A percentile compares a stretch with the other conserved stretches of the same genome.
Conservation (phyloP, 2,113 vertebrate genomes). For the Prunella fulvescens region DNA sequence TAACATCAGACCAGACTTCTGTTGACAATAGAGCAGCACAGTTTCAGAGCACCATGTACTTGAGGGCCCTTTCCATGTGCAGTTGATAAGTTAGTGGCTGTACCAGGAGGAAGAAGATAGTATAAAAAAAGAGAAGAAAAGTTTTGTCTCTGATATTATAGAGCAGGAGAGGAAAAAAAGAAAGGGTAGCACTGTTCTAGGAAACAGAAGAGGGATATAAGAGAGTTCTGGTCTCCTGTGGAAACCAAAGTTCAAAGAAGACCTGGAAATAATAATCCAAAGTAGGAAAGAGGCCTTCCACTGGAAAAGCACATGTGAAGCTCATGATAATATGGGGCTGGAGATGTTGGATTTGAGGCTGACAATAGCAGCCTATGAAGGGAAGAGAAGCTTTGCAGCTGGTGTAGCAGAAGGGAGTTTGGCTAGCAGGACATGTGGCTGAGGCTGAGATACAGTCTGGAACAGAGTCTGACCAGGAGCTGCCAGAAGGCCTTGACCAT, state of each 20-base stretch:
- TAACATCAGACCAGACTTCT: not conserved
- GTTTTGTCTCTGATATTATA: not conserved
- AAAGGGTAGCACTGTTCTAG: not conserved
- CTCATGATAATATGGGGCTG: not conserved
- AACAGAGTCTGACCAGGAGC: not conserved
- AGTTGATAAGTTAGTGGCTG: not conserved
- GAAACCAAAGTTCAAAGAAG: not conserved
- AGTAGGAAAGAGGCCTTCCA: not conserved
- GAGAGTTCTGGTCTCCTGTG: not conserved
- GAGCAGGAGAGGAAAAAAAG: not conserved
- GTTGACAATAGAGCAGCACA: not conserved
- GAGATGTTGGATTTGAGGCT: not conserved
- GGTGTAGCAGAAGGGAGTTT: not conserved
- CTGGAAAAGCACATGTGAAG: not conserved
- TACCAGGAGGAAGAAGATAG: not conserved
- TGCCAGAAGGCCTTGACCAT: not conserved
- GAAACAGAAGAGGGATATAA: not conserved
- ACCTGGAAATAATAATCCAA: not conserved
- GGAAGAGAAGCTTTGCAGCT: not conserved
- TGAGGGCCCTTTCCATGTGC: not conserved
- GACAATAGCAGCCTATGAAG: not conserved
- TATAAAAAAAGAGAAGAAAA: not conserved
- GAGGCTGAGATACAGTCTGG: not conserved
- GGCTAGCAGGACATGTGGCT: not conserved
- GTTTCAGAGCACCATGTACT: not conserved